Base-by-base conservation (phyloP, 2,797 vertebrate genomes). In the Periophthalmus magnuspinnatus region DNA sequence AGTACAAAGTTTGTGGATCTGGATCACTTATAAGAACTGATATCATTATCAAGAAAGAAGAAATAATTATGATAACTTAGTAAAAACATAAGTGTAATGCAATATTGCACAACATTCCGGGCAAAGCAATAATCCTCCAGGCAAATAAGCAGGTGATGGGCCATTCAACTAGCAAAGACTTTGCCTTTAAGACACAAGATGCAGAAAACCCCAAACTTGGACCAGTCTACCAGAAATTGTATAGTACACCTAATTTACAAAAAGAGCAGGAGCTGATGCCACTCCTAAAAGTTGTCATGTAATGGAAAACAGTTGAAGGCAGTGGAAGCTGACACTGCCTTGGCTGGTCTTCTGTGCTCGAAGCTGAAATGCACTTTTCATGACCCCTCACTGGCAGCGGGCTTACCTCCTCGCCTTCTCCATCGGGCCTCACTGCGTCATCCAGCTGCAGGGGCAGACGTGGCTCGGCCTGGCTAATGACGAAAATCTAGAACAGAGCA, bases 391-490 rank as follows among this genome's bases (percentile, higher is more conserved):
- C 50, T 22, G 47, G 45, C 45, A 24, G 45, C 38, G 19, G 67
- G 11, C 87, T 90, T 86, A 99, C 98, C 97, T 99, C 98, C 68
- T 99, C 98, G 55, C 96, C 97, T 64, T 97, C 97, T 57, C 90
- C 93, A 68, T 99, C 97, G 59, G 98, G 96, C n/a, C 98, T 93
- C 81, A 97, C 84, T 0, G 97, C 97, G 75, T 99, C 98, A 70
- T 99, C 97, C 89, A 99, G 89, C 91, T 98, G 98, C 84, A 99
- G 91, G 7, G 98, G 98, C 47, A 99, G 90, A 60, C 97, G 95
- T 6, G 97, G 91, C 78, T 98, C 97, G 60, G 98, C 95, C 81
- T 95, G 94, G 90, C 98, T 99, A 91, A 99, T 91, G 81, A 99
- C 97, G 80, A 95, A 98, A 85, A 99, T 94, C 98, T 99, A 86